These are phyloP conservation scores for Elysia chlorotica DNA, from an alignment of 1,140 invertebrate species.

Conservation along the genomic window DNA sequence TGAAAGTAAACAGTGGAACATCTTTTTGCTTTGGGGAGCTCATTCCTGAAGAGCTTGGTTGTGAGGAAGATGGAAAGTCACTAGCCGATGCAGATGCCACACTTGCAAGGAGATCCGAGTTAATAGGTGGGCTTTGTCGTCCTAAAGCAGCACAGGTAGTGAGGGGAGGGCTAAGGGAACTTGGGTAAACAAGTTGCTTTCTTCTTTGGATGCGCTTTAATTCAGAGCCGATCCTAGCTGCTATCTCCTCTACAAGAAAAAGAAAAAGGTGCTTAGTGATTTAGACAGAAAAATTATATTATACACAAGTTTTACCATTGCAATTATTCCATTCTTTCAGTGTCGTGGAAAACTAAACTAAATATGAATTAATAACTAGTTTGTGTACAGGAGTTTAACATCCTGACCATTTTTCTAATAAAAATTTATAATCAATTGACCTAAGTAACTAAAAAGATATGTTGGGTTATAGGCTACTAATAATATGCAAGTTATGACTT, in stretches of 20 bases:
- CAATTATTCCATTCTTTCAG: no score
- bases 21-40: constrained; percentile 65
- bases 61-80: constrained; percentile 29
- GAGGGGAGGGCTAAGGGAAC: constrained; percentile 64
- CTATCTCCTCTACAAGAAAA: constrained; percentile 79
- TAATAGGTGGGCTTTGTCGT: constrained; percentile 2
- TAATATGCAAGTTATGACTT: no score
- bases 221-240: constrained; percentile 88
- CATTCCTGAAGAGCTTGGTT: constrained; percentile 50
- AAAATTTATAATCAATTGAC: no score
- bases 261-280: no score
- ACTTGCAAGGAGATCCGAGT: constrained; percentile 9
- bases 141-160: constrained; percentile 46
- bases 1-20: constrained; percentile 91
- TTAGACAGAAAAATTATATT: no score
- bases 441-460: no score
- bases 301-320: no score
- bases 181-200: constrained; percentile 77
- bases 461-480: no score
- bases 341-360: no score
- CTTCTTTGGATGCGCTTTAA: constrained; percentile 86
- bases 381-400: no score
- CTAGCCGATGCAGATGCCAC: constrained; percentile 26
- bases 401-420: no score
- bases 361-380: no score